A percentile compares a stretch with the other conserved stretches of the same genome.
These are phyloP conservation scores for Caiman crocodilus DNA, from an alignment of 2,797 vertebrate genomes.

Conservation along the genomic window DNA sequence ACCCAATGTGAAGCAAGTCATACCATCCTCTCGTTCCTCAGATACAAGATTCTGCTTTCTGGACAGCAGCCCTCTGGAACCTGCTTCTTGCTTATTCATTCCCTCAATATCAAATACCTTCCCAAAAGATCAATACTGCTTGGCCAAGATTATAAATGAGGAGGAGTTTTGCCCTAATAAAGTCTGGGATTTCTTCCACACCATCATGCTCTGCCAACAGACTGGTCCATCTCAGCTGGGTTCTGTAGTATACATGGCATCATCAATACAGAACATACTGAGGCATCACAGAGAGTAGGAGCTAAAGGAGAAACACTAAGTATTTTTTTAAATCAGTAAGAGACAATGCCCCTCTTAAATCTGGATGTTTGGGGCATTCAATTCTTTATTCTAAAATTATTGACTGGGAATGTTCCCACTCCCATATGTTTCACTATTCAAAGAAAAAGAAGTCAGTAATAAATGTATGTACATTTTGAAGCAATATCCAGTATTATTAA, in stretches of 20 bases:
- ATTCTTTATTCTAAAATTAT: not conserved
- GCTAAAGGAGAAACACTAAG: not conserved
- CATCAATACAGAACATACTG: not conserved
- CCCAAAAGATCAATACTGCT: not conserved
- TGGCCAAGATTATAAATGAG: not conserved
- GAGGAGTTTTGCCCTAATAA: not conserved
- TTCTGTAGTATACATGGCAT: not conserved
- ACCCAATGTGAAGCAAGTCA: not conserved
- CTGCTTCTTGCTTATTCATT: accelerated
- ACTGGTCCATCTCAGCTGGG: not conserved
- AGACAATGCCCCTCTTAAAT: not conserved
- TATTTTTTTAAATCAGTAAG: not conserved
- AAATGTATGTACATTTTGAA: not conserved
- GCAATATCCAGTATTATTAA: not conserved
- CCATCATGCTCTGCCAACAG: not conserved
- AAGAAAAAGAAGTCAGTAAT: not conserved
- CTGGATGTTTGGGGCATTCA: not conserved
- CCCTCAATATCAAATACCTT: not conserved
- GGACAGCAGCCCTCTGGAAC: not conserved
- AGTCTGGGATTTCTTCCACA: not conserved
- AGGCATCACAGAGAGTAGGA: not conserved
- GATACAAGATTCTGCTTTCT: not conserved
- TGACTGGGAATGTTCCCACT: not conserved
- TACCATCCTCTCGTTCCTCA: not conserved
- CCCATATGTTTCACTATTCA: not conserved